phyloP scores from a whole-genome alignment of 2,113 vertebrate genomes.

The Craseonycteris thonglongyai region DNA sequence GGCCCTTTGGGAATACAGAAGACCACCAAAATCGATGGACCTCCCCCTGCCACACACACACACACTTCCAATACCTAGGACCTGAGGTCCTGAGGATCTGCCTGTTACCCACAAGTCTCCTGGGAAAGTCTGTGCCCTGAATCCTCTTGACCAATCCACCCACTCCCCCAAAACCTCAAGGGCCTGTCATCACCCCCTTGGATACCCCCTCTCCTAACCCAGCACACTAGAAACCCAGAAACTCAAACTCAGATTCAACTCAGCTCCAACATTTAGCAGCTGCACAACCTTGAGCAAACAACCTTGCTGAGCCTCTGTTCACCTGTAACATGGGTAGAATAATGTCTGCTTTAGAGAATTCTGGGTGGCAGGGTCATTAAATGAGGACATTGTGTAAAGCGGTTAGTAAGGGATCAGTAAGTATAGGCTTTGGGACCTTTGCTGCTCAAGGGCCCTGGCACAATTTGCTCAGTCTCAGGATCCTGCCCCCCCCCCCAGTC shows the following conservation, averaged over 20 bases:
- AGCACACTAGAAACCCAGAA: not conserved
- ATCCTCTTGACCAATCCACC: not conserved
- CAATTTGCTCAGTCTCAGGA: not conserved
- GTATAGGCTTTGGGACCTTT: not conserved
- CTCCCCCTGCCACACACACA: no score
- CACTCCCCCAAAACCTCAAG: not conserved
- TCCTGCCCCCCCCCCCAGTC: not conserved
- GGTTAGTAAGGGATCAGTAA: not conserved
- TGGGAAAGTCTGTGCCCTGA: not conserved
- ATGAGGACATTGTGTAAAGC: not conserved
- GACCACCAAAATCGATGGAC: not conserved
- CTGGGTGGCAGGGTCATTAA: not conserved
- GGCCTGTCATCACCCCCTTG: not conserved
- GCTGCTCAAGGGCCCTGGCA: not conserved
- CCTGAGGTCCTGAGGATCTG: not conserved
- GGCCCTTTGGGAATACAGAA: not conserved
- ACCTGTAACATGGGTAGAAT: constrained; percentile 28
- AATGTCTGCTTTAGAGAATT: not conserved
- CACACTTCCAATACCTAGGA: not conserved
- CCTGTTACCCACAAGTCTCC: not conserved
- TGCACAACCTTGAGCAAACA: not conserved
- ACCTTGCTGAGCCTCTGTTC: not conserved
- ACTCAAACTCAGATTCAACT: constrained; percentile 11
- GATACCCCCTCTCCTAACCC: not conserved
- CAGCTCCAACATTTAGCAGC: not conserved